Evolutionary conservation across 1,140 invertebrate genomes (phyloP).

Genomic region (Halesus radiatus): DNA sequence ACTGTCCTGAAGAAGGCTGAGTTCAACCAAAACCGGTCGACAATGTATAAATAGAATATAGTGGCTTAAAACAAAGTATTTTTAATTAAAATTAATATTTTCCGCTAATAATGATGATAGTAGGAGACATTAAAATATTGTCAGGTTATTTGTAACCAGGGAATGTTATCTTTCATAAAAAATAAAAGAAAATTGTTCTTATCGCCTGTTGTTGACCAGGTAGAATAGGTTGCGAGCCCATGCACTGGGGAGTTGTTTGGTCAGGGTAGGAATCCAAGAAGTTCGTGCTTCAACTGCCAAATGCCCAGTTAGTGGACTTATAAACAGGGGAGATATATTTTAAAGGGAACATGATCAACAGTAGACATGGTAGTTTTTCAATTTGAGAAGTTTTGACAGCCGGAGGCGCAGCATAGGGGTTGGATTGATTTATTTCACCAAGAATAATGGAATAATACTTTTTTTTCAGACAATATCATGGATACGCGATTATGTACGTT

Average conservation of each 20-base stretch:
- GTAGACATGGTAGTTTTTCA: conserved; percentile 22
- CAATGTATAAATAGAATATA: too few relatives aligned
- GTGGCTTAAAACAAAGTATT: too few relatives aligned
- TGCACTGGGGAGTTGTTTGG: conserved; percentile 9
- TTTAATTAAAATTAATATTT: not conserved
- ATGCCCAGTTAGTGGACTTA: conserved; percentile 48
- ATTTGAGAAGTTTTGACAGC: conserved; percentile 26
- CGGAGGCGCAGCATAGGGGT: not conserved
- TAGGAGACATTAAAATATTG: too few relatives aligned
- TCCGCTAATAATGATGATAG: not conserved
- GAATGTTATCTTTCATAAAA: too few relatives aligned
- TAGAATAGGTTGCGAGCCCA: not conserved
- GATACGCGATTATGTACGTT: too few relatives aligned
- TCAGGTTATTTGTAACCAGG: too few relatives aligned
- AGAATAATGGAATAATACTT: too few relatives aligned
- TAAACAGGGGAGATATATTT: conserved; percentile 49
- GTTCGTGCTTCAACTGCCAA: conserved; percentile 52
- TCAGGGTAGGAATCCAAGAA: conserved; percentile 37
- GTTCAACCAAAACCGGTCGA: too few relatives aligned
- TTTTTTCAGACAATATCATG: too few relatives aligned
- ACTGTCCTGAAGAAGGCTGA: too few relatives aligned
- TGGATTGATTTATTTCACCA: not conserved
- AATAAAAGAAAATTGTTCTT: too few relatives aligned
- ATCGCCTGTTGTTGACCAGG: not conserved
- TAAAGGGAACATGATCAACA: conserved; percentile 45